Evolutionary conservation across 1,140 invertebrate species (phyloP), one percentile per base, ranked within the genome.

Genomic region (Cydia fagiglandana): DNA sequence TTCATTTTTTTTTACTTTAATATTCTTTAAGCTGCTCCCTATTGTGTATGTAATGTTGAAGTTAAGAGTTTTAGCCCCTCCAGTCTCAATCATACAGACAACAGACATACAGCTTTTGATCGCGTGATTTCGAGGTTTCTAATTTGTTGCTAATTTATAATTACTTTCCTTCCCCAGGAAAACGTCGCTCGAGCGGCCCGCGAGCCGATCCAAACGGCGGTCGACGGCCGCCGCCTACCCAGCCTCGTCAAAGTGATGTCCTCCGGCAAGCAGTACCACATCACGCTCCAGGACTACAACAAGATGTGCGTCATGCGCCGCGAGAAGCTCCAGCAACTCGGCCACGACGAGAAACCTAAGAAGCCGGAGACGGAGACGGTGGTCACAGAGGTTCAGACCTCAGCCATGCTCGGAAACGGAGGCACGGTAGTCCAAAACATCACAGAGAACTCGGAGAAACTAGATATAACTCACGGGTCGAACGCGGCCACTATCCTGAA

Each of bases 241-340:
- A 94, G 92, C 38, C 81, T 94, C 13, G 94, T 95, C 1, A 94
- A 95, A 83, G 95, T 96, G 13, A 94, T 95, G 80, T 95, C 95
- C 5, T 94, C 94, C 6, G 95, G 95, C 9, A 95, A 95, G 82
- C 94, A 95, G 2, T 96, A 95, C 81, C 94, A 95, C 86, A 95
- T 96, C 74, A 95, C 95, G 10, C 93, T 95, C 38, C 94, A 95
- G 75, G 95, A 96, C 82, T 96, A 96, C 89, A 95, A 96, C 82
- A 95, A 94, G 78, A 95, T 96, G 95, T 95, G 95, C 82, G 93
- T 95, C 17, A 93, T 95, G 78, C 93, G 95, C 0, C 88, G 94
- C 2, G 95, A 95, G 80, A 95, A 95, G 77, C 89, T 95, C 73
- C 93, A 94, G 78, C 94, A 94, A 5, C 92, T 95, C 47, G 93